Evolutionary conservation across 2,113 vertebrate genomes (phyloP), one percentile per base, ranked within the genome.

Genomic region (Syrrhaptes paradoxus): DNA sequence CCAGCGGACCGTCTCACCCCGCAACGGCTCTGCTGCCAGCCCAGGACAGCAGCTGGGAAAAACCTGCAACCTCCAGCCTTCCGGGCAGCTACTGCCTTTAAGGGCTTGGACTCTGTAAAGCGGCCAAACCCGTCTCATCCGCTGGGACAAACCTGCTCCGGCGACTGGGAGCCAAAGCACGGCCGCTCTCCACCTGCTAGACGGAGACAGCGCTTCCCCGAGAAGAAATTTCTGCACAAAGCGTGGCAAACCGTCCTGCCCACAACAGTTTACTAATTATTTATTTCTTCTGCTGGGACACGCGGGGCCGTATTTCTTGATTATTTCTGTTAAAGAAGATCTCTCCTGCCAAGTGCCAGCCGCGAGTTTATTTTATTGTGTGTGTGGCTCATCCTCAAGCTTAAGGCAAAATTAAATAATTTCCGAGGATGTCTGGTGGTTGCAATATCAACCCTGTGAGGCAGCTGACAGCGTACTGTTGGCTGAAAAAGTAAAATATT

Each of bases 31-130:
- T 36, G 74, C 17, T 13, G 41, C 43, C 70, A 24, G 78, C 43
- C 46, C 32, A 41, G 38, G 16, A 28, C 4, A 22, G 72, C 46
- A 21, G 36, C 57, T 14, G 72, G 14, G 54, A 18, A 9, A 65
- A 65, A 8, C 1, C 45, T 5, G 16, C 28, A 18, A 18, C 14
- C 18, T 8, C 0, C 12, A 55, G 26, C 5, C 5, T 5, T 11
- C 46, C 1, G 3, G 32, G 83, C 2, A 62, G 58, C 43, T 22
- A 4, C 36, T 1, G 3, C 85, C 57, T 46, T 1, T 0, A 20
- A 22, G 55, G 36, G 38, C 36, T 19, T 3, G 11, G 43, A 46
- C 48, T 38, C 75, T 12, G 24, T 18, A 54, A 54, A 51, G 26
- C 49, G 31, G 6, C 45, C 9, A 0, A 51, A 43, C 17, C 49